phyloP scores from a whole-genome alignment of 1,140 invertebrate genomes.

The Aradophagus sp. region DNA sequence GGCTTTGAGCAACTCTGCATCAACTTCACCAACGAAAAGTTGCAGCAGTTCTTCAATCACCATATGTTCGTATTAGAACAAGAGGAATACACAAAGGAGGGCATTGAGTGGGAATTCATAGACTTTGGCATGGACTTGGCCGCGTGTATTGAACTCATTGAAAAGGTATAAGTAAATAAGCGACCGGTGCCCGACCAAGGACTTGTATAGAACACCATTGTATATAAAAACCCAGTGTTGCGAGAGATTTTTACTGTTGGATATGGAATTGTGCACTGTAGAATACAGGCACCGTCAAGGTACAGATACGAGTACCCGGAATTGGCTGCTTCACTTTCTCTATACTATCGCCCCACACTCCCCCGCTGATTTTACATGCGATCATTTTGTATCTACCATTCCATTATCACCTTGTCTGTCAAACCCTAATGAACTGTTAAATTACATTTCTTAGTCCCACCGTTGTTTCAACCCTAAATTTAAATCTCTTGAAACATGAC shows the following conservation, averaged over 20 bases:
- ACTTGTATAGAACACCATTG: conserved; percentile 29
- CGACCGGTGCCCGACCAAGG: conserved; percentile 9
- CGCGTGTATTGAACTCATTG: conserved; percentile 99
- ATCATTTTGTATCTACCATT: conserved; percentile 14
- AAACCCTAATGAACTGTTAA: conserved; percentile 6
- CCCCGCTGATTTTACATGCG: conserved; percentile 7
- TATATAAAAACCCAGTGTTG: conserved; percentile 19
- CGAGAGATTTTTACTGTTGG: conserved; percentile 27
- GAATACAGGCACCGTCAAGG: conserved; percentile 24
- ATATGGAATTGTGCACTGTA: conserved; percentile 26
- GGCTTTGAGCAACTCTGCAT: conserved; percentile 99
- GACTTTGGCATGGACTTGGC: conserved; percentile 99
- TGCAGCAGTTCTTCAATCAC: too few species aligned
- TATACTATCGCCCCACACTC: conserved; percentile 1
- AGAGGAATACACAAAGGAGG: conserved; percentile 99
- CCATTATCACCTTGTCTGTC: conserved; percentile 12
- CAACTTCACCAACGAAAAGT: conserved; percentile 99
- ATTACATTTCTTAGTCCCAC: not conserved
- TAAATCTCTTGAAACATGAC: conserved; percentile 42
- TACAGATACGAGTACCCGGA: conserved; percentile 49
- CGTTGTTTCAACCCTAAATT: not conserved
- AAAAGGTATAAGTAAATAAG: conserved; percentile 86
- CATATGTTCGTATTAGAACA: conserved; percentile 99
- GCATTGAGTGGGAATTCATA: conserved; percentile 99
- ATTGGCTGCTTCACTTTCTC: conserved; percentile 42